phyloP scores from a whole-genome alignment of 1,140 invertebrate genomes.

The Cyrtorhinus lividipennis region DNA sequence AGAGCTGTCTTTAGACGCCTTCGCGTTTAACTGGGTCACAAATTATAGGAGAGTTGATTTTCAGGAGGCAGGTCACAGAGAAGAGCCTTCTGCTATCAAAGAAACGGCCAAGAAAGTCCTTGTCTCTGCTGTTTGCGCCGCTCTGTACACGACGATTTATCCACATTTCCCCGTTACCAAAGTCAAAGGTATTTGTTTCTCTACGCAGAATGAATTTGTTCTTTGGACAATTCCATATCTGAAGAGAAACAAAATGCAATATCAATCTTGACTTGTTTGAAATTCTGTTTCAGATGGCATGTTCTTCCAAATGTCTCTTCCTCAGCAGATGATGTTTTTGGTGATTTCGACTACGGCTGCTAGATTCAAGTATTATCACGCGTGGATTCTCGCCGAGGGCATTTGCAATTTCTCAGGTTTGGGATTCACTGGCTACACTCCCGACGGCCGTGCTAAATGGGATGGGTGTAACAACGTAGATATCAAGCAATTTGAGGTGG shows the following conservation, averaged over 20 bases:
- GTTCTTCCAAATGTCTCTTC: slow-evolving; percentile 43
- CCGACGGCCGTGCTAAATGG: slow-evolving; percentile 58
- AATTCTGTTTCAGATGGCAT: slow-evolving; percentile 49
- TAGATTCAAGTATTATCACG: slow-evolving; percentile 91
- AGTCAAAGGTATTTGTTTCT: slow-evolving; percentile 41
- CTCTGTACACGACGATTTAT: slow-evolving; percentile 45
- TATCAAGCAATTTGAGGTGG: slow-evolving; percentile 81
- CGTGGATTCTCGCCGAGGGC: slow-evolving; percentile 86
- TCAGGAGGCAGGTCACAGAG: slow-evolving; percentile 32
- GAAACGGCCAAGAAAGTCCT: slow-evolving; percentile 50
- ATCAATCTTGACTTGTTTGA: no score
- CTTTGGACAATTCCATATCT: no score
- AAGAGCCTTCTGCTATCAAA: slow-evolving; percentile 46
- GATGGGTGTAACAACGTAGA: slow-evolving; percentile 84
- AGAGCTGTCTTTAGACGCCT: no score
- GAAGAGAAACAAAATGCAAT: no score
- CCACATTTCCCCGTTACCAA: slow-evolving; percentile 45
- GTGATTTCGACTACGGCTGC: slow-evolving; percentile 58
- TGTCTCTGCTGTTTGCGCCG: slow-evolving; percentile 44
- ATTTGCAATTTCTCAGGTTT: slow-evolving; percentile 88
- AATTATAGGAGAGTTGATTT: no score
- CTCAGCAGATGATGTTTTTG: slow-evolving; percentile 61
- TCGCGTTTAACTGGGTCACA: no score
- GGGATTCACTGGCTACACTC: slow-evolving; percentile 72
- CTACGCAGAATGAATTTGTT: no score